A percentile compares a stretch with the other conserved stretches of the same genome.
Evolutionary conservation across 64 coral and sea anemone genomes (phyloP).

Genomic region (Montipora efflorescens): DNA sequence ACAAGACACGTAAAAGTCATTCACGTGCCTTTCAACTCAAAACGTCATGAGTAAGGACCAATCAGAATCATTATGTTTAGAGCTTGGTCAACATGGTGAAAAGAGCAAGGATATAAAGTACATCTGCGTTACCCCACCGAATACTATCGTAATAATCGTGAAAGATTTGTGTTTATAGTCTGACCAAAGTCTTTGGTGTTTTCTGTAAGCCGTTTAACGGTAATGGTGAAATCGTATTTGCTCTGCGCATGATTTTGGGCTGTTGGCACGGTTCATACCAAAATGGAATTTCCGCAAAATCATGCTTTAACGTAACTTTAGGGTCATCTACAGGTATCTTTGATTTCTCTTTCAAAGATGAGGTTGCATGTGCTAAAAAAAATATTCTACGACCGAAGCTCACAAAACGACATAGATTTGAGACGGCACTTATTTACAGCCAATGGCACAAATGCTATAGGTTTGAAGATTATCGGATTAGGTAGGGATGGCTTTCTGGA

Average conservation of each 20-base stretch:
- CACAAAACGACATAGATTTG: too few species aligned
- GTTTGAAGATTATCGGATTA: neutral
- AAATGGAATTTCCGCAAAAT: neutral
- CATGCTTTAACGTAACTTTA: neutral
- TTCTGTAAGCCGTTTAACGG: neutral
- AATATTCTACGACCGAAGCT: too few species aligned
- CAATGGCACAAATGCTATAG: neutral
- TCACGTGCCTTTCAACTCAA: neutral
- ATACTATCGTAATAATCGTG: neutral
- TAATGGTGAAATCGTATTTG: neutral
- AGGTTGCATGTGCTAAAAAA: too few species aligned
- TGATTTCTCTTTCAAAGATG: too few species aligned
- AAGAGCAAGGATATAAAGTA: neutral
- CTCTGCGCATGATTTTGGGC: neutral
- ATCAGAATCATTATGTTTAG: neutral
- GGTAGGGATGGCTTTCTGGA: neutral
- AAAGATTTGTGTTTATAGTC: neutral
- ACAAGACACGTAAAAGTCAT: neutral
- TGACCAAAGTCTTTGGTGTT: neutral
- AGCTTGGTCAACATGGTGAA: neutral
- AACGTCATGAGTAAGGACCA: too few species aligned
- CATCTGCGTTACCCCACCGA: neutral
- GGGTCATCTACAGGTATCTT: too few species aligned
- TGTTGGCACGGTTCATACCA: neutral
- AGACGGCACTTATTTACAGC: too few species aligned